Percentiles rank a stretch among this genome's conserved stretches.
These are phyloP conservation scores for Sisor rabdophorus DNA, from an alignment of 2,113 vertebrate genomes.

Conservation along the genomic window DNA sequence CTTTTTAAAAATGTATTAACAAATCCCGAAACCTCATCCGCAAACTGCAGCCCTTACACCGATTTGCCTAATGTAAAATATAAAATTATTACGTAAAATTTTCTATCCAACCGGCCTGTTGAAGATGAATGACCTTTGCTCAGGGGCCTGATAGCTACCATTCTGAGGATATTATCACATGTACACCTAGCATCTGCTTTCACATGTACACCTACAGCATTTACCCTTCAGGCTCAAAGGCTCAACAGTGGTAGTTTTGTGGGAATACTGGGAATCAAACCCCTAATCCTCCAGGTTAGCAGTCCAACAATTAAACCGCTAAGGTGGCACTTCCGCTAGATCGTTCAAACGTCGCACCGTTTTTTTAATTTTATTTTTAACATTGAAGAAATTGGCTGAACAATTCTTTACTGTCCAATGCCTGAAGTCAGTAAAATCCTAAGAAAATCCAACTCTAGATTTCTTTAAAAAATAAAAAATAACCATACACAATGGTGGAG, in stretches of 20 bases:
- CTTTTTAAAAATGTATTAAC: constrained; percentile 14
- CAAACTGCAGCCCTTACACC: background rate
- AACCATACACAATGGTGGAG: constrained; percentile 45
- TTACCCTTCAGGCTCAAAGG: no score
- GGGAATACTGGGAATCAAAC: no score
- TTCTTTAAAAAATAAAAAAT: background rate
- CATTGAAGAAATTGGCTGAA: background rate
- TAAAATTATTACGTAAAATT: background rate
- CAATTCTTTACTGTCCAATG: background rate
- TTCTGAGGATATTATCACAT: no score
- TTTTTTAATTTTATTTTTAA: background rate
- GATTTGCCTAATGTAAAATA: constrained; percentile 8
- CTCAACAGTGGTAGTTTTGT: no score
- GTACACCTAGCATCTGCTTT: no score
- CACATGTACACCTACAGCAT: no score
- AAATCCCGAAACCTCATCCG: background rate
- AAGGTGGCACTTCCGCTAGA: background rate
- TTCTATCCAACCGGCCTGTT: no score
- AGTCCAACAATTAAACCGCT: no score
- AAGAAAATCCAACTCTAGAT: constrained; percentile 36
- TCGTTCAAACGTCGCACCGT: background rate
- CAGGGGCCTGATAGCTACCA: no score
- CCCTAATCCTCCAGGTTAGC: no score
- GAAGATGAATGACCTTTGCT: no score
- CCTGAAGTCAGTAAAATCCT: background rate